Percentiles rank a stretch among this genome's conserved stretches.
Conservation (phyloP, 1,140 invertebrate genomes). For the Drosophila leontia region DNA sequence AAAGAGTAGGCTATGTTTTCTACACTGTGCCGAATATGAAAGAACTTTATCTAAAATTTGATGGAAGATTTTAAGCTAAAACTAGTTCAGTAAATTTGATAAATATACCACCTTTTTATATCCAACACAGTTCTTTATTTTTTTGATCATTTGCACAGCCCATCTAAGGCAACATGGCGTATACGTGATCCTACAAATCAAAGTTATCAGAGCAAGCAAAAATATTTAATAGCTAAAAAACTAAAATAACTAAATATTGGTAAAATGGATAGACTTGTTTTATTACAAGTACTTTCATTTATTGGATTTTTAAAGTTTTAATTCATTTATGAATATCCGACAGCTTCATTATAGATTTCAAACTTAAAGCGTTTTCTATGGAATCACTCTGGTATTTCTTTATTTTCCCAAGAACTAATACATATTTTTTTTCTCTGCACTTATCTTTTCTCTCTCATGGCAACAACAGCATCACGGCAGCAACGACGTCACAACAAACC, state of each 20-base stretch:
- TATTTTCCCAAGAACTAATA: background rate
- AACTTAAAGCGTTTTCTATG: background rate
- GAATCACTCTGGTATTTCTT: background rate
- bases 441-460: conserved; percentile 6
- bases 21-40: too few species aligned
- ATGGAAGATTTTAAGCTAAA: too few species aligned
- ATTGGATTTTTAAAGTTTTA: too few species aligned
- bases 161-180: background rate
- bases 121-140: too few species aligned
- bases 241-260: background rate
- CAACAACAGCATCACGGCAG: conserved; percentile 20
- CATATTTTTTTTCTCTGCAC: background rate
- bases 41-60: too few species aligned
- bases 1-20: too few species aligned
- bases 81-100: background rate
- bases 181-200: background rate
- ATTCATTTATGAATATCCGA: background rate
- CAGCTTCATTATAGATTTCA: background rate
- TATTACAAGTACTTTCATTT: too few species aligned
- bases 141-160: background rate
- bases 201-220: background rate
- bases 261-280: background rate
- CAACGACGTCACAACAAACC: conserved; percentile 22
- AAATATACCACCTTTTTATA: background rate
- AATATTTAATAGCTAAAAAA: too few species aligned